A percentile compares a stretch with the other conserved stretches of the same genome.
Conservation (phyloP, 2,797 vertebrate species). For the Catharus ustulatus region DNA sequence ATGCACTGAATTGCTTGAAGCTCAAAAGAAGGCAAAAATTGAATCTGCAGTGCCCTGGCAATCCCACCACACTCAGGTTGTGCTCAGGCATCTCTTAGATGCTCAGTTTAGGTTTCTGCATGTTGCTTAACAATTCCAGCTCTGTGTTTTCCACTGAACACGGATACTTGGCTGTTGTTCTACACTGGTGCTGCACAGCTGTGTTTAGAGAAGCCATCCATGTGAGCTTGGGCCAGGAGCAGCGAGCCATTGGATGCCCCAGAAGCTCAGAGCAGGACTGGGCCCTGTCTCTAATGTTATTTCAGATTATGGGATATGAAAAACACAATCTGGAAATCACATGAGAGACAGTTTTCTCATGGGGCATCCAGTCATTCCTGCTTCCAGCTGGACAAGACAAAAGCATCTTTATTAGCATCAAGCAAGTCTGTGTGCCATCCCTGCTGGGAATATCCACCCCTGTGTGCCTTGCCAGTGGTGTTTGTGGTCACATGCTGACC, state of each 20-base stretch:
- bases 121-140: not conserved
- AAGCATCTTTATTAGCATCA: conserved; percentile 19
- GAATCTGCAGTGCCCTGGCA: not conserved
- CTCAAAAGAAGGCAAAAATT: not conserved
- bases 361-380: not conserved
- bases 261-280: not conserved
- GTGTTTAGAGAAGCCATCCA: not conserved
- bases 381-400: conserved; percentile 42
- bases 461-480: not conserved
- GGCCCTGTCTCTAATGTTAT: not conserved
- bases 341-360: not conserved
- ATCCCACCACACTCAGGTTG: not conserved
- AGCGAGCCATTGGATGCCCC: not conserved
- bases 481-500: conserved; percentile 36
- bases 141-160: not conserved
- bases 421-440: not conserved
- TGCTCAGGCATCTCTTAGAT: not conserved
- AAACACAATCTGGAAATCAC: not conserved
- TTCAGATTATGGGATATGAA: not conserved
- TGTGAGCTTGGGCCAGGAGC: not conserved
- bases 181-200: not conserved
- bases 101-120: not conserved
- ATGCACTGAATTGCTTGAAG: not conserved
- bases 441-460: not conserved
- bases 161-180: fast-evolving